Evolutionary conservation across 2,113 vertebrate genomes (phyloP), one percentile per base, ranked within the genome.

Genomic region (Oenanthe melanoleuca): DNA sequence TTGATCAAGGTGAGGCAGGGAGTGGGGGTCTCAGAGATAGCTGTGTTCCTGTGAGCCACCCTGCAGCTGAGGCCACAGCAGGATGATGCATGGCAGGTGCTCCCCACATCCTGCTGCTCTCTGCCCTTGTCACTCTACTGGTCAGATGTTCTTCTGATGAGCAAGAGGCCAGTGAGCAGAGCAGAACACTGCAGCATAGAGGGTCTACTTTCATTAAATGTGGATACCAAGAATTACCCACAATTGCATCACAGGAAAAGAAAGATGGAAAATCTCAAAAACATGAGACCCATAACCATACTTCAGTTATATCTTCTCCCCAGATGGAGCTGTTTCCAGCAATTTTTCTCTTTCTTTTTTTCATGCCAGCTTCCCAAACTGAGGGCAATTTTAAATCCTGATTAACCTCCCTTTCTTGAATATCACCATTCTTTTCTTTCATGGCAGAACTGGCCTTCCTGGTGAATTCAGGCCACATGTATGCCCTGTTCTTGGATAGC

Each of bases 401-500:
- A 22, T 80, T 66, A 85, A 65, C 8, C 37, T 64, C 4, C 17
- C 26, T 63, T 37, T 89, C 69, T 64, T 55, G 37, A 59, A 24
- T 71, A 71, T 59, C 52, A 7, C 8, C 13, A 2, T 61, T 90
- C 52, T 88, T 95, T 86, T 24, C 22, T 91, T 92, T 91, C 61
- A 23, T 61, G 77, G 49, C 42, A 65, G 49, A 95, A 82, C 73
- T 56, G 88, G 50, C 79, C 86, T 92, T 93, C 45, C 5, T 86
- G 73, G 28, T 94, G 92, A 74, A 95, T 88, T 94, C 81, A 55
- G 65, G 50, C 92, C 82, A 84, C n/a, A 16, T 6, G 56, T 21
- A 3, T 77, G 88, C 92, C 40, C 5, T 95, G 60, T 93, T 93
- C 80, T 92, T 91, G 77, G 85, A 75, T 61, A 96, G 93, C 44